Percentiles rank a stretch among this genome's conserved stretches.
Conservation (phyloP, 2,797 vertebrate species). For the Cottoperca gobio region DNA sequence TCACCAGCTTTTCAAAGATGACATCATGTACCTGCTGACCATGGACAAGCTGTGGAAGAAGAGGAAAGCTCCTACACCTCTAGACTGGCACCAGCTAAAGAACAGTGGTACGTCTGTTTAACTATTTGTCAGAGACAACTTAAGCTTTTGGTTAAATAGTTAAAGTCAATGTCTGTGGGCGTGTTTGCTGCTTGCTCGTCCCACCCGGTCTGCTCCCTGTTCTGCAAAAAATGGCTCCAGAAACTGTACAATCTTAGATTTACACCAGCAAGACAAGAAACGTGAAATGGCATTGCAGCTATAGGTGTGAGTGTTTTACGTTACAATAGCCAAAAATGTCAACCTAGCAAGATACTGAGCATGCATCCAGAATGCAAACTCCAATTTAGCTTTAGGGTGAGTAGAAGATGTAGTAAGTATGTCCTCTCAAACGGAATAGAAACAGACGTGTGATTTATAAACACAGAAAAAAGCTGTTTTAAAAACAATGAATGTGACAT, state of each 20-base stretch:
- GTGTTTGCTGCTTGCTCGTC: background rate
- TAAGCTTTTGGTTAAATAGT: background rate
- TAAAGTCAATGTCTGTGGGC: too few relatives aligned
- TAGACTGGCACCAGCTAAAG: constrained; percentile 93
- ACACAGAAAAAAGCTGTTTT: background rate
- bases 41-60: constrained; percentile 99
- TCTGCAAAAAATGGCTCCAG: background rate
- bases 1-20: constrained; percentile 96
- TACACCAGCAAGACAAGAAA: background rate
- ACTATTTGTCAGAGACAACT: background rate
- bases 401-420: background rate
- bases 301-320: background rate
- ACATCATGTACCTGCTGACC: constrained; percentile 95
- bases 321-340: background rate
- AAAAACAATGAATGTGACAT: background rate
- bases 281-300: background rate
- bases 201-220: background rate
- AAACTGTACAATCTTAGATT: background rate
- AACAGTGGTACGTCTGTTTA: constrained; percentile 84
- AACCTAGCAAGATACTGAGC: background rate
- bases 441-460: background rate
- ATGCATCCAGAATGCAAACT: background rate
- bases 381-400: background rate
- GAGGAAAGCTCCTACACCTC: constrained; percentile 93
- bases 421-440: background rate